Conservation (phyloP, 2,113 vertebrate species). For the Eublepharis macularius region DNA sequence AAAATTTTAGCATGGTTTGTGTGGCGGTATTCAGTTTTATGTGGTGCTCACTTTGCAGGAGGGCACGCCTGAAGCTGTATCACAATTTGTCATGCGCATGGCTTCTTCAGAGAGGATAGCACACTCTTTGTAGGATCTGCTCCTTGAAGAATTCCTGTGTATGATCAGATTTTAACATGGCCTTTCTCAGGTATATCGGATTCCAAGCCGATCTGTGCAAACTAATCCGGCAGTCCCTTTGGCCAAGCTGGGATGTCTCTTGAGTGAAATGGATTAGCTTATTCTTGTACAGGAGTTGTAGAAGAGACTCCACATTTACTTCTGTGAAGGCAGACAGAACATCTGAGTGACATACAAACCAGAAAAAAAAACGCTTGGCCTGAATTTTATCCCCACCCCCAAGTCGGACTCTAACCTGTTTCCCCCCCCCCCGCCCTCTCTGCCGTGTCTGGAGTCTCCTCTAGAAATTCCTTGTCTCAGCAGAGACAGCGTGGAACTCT, state of each 20-base stretch:
- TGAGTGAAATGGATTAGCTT: too few species aligned
- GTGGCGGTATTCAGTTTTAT: not conserved
- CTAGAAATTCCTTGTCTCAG: not conserved
- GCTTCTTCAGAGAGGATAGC: not conserved
- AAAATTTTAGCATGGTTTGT: not conserved
- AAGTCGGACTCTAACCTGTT: not conserved
- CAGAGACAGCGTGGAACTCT: slow-evolving; percentile 5
- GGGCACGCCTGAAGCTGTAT: not conserved
- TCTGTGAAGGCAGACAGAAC: not conserved
- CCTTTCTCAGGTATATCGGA: not conserved
- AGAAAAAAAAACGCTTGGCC: not conserved
- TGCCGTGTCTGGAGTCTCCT: not conserved
- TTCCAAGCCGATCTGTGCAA: not conserved
- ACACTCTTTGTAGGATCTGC: not conserved
- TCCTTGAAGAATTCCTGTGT: not conserved
- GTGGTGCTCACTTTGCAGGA: not conserved
- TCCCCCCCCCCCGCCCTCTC: not conserved
- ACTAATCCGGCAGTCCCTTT: too few species aligned
- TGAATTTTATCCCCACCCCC: not conserved
- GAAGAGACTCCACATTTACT: not conserved
- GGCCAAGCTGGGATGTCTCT: too few species aligned
- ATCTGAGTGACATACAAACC: not conserved
- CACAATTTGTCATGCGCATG: not conserved
- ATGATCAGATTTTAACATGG: not conserved
- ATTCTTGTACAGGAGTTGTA: too few species aligned